Evolutionary conservation across 2,113 vertebrate genomes (phyloP).

Genomic region (Anguilla rostrata): DNA sequence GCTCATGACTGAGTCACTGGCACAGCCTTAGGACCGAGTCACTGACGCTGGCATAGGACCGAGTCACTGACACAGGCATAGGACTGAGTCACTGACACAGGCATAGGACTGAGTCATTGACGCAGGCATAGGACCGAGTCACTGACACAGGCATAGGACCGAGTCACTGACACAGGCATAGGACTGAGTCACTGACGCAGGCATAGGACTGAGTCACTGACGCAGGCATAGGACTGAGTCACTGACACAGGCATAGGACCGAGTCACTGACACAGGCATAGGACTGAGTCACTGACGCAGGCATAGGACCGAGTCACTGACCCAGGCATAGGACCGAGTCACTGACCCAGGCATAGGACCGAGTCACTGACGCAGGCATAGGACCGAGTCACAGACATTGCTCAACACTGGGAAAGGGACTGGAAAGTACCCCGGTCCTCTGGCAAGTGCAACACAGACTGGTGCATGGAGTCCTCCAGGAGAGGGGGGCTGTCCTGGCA

Average conservation of each 20-base stretch:
- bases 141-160: neutral
- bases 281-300: neutral
- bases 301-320: neutral
- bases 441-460: constrained; percentile 74
- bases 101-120: neutral
- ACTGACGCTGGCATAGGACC: neutral
- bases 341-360: neutral
- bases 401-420: neutral
- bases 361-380: neutral
- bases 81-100: neutral
- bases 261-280: neutral
- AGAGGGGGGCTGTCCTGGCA: constrained; percentile 66
- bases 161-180: neutral
- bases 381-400: neutral
- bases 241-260: neutral
- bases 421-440: constrained; percentile 55
- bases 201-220: neutral
- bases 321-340: neutral
- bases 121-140: too few relatives aligned
- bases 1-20: too few relatives aligned
- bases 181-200: neutral
- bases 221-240: neutral
- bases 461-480: constrained; percentile 75
- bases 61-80: too few relatives aligned
- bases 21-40: neutral